Evolutionary conservation across 2,888 invertebrate species (phyloP).

Genomic region (Cheilosia pagana): DNA sequence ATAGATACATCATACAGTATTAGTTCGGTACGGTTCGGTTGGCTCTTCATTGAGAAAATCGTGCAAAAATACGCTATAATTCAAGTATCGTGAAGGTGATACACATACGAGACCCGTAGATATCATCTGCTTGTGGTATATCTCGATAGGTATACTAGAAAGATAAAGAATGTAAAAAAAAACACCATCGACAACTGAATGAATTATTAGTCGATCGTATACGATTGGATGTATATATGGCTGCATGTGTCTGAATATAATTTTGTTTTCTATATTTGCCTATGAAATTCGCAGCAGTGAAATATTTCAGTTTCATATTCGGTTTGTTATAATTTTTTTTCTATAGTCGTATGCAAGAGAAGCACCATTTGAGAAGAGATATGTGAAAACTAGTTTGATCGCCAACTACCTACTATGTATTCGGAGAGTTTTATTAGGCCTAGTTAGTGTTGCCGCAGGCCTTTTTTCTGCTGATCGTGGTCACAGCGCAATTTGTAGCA

Average conservation of each 20-base stretch:
- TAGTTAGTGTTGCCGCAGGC: no score
- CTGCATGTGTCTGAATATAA: neutral
- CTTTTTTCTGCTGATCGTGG: no score
- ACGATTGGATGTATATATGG: conserved; percentile 5
- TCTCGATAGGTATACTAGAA: neutral
- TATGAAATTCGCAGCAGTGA: conserved; percentile 56
- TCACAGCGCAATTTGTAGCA: no score
- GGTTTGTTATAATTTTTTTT: neutral
- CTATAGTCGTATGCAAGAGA: no score
- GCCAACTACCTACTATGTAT: no score
- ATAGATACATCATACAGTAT: neutral
- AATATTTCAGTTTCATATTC: conserved; percentile 44
- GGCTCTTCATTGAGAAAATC: conserved; percentile 72
- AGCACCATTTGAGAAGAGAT: no score
- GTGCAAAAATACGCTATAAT: conserved; percentile 70
- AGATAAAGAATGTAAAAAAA: neutral
- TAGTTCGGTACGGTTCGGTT: conserved; percentile 26
- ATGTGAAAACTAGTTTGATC: no score
- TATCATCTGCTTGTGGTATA: neutral
- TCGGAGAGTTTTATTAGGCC: no score
- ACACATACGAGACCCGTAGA: conserved; percentile 30
- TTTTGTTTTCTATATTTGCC: conserved; percentile 40
- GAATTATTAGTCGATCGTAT: conserved; percentile 51
- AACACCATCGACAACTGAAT: conserved; percentile 54
- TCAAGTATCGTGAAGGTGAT: conserved; percentile 71